These are phyloP conservation scores for Lordiphosa fenestrarum DNA, from an alignment of 2,888 invertebrate genomes.

Conservation along the genomic window DNA sequence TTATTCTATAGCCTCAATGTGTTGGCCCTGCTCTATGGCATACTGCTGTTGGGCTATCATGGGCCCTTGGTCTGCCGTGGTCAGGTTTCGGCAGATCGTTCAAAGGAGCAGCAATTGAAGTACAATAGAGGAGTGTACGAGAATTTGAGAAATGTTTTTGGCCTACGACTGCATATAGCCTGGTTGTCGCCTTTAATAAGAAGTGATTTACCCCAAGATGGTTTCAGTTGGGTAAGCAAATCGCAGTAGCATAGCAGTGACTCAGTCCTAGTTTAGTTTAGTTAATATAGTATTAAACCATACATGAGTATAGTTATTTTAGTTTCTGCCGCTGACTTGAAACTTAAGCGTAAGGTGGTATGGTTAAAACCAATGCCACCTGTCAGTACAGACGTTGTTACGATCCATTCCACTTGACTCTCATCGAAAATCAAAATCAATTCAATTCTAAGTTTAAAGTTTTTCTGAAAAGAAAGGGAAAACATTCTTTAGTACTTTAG, in stretches of 20 bases:
- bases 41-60: constrained; percentile 86
- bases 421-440: constrained; percentile 51
- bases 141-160: constrained; percentile 89
- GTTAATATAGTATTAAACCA: constrained; percentile 12
- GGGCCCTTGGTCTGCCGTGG: constrained; percentile 86
- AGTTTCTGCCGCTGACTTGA: neutral
- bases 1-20: constrained; percentile 87
- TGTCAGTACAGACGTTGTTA: constrained; percentile 21
- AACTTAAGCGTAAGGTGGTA: constrained; percentile 29
- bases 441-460: constrained; percentile 31
- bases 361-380: constrained; percentile 50
- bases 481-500: too few relatives aligned
- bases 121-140: constrained; percentile 86
- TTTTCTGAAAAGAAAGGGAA: constrained; percentile 15
- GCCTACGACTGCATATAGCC: constrained; percentile 88
- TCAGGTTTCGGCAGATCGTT: constrained; percentile 82
- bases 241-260: constrained; percentile 5
- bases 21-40: constrained; percentile 85
- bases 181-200: constrained; percentile 89
- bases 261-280: neutral
- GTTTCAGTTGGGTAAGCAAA: constrained; percentile 82
- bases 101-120: constrained; percentile 75
- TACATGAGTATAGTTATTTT: constrained; percentile 43
- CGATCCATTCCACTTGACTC: constrained; percentile 12
- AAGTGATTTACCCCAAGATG: constrained; percentile 89